Evolutionary conservation across 2,797 vertebrate genomes (phyloP), one percentile per base, ranked within the genome.

Genomic region (Lutjanus argentimaculatus): DNA sequence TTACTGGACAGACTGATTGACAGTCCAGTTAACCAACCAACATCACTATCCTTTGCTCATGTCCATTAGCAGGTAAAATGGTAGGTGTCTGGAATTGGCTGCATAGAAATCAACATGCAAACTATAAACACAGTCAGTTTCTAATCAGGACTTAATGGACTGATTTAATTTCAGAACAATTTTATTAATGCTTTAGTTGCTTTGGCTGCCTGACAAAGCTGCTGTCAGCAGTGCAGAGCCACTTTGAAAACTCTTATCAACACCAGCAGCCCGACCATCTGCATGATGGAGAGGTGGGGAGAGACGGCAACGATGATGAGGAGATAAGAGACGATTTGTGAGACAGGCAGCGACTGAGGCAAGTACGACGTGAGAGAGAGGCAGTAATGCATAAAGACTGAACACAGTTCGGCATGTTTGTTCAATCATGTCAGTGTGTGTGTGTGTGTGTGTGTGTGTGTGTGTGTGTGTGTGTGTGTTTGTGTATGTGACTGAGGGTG

Each of bases 221-320:
- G 53, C 84, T 86, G 76, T 72, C 83, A 82, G 79, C 66, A 40
- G 42, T 30, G 64, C 30, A 2, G 56, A 78, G 80, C 49, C 7
- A 19, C 86, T 78, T 66, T 82, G 67, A 90, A 82, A 17, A 45
- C 42, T 74, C 70, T 91, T 85, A 92, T 90, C 88, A 77, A 75
- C 84, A 64, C 25, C 61, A 48, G 76, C 82, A 79, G 82, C 84
- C 19, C 36, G 16, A 57, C 68, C 72, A 72, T 84, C 80, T 43
- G 86, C 84, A 65, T 80, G 85, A 84, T 64, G 75, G 82, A 82
- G 74, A 49, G 17, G 75, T 55, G 43, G 63, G 6, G 57, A 72
- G 78, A 83, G 71, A 76, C 66, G 46, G 75, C 3, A 1, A 13
- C 6, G 2, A 55, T 2, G 77, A 86, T 84, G 69, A 59, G 71